Percentiles rank a stretch among this genome's conserved stretches.
phyloP scores from a whole-genome alignment of 2,797 vertebrate species.

The Cetoscarus ocellatus region DNA sequence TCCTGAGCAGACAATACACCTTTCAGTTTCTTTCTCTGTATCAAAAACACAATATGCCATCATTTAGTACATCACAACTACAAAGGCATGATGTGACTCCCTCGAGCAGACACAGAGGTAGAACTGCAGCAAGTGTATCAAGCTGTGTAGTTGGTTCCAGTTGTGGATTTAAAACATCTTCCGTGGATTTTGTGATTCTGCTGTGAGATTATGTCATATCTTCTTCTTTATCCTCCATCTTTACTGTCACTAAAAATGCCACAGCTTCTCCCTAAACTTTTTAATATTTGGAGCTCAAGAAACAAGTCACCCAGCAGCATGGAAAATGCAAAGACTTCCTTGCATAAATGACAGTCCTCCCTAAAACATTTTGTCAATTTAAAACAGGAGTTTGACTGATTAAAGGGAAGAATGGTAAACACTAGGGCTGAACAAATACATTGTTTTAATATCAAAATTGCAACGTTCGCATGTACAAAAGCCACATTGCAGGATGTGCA shows the following conservation, averaged over 20 bases:
- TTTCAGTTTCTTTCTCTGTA: slow-evolving; percentile 1
- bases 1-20: slow-evolving; percentile 15
- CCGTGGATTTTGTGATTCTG: slow-evolving; percentile 2
- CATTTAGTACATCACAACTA: slow-evolving; percentile 18
- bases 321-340: not conserved
- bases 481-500: no score
- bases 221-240: slow-evolving; percentile 4
- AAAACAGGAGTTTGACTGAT: no score
- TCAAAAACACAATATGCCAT: slow-evolving; percentile 4
- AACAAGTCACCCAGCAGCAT: not conserved
- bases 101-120: slow-evolving; percentile 6
- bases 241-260: not conserved
- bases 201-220: not conserved
- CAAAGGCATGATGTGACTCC: slow-evolving; percentile 34
- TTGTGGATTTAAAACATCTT: slow-evolving; percentile 13
- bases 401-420: no score
- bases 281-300: not conserved
- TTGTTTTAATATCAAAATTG: no score
- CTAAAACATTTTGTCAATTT: no score
- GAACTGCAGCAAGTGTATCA: slow-evolving; percentile 6
- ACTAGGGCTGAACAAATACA: no score
- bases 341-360: no score
- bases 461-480: no score
- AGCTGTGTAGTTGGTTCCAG: slow-evolving; percentile 18
- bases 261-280: not conserved